Percentiles rank a stretch among this genome's conserved stretches.
These are phyloP conservation scores for Gorsachius magnificus DNA, from an alignment of 2,797 vertebrate species.

Conservation along the genomic window DNA sequence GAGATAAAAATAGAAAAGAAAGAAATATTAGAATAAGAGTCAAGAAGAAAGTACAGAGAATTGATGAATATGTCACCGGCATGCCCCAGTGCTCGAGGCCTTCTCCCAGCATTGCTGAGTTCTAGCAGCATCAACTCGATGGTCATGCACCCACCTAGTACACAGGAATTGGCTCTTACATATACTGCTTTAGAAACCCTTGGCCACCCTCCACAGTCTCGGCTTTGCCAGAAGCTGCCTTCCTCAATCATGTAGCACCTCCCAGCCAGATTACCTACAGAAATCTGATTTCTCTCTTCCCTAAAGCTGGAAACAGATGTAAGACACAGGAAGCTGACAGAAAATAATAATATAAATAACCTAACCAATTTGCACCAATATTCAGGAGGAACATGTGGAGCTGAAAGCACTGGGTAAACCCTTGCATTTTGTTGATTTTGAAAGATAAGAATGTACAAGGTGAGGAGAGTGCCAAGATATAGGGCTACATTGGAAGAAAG, in stretches of 20 bases:
- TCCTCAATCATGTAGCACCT: background rate
- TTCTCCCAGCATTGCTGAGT: background rate
- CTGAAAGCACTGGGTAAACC: background rate
- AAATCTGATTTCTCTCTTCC: background rate
- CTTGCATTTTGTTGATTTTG: background rate
- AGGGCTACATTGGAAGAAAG: background rate
- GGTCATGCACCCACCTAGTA: background rate
- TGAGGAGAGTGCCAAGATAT: background rate
- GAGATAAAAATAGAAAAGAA: background rate
- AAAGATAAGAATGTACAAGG: background rate
- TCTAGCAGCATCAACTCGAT: background rate
- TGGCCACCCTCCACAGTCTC: background rate
- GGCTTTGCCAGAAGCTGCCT: background rate
- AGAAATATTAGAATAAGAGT: background rate
- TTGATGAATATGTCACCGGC: background rate
- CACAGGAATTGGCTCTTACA: background rate
- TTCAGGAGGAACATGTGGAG: background rate
- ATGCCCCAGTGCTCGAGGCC: fast-evolving
- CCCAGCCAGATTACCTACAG: background rate
- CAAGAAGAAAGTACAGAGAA: background rate
- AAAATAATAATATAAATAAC: background rate
- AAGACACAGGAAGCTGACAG: background rate
- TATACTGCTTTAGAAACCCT: background rate
- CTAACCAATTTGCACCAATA: background rate
- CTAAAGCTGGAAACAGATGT: background rate